Evolutionary conservation across 2,113 vertebrate species (phyloP).

Genomic region (Vidua chalybeata): DNA sequence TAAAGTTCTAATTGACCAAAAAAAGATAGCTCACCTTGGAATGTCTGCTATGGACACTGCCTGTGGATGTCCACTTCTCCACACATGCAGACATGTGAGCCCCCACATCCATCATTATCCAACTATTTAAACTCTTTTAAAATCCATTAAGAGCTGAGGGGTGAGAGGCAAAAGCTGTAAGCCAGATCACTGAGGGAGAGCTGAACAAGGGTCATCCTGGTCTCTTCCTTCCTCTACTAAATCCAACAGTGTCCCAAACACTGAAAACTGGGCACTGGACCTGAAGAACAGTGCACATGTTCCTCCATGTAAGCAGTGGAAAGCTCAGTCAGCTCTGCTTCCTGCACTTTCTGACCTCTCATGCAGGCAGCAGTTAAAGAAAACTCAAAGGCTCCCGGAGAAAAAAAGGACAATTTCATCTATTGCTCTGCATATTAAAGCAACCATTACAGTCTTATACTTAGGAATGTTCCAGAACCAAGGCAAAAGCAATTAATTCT

Average conservation of each 20-base stretch:
- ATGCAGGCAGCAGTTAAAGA: background rate
- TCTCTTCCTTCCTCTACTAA: background rate
- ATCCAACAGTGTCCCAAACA: background rate
- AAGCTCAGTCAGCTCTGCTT: background rate
- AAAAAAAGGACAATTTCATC: background rate
- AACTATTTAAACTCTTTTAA: background rate
- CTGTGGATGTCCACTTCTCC: background rate
- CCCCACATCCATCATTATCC: background rate
- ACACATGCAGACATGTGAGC: background rate
- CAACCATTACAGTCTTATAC: background rate
- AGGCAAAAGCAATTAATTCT: background rate
- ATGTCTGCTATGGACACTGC: background rate
- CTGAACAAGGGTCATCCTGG: background rate
- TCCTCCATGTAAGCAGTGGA: background rate
- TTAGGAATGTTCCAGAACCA: background rate
- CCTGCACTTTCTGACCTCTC: background rate
- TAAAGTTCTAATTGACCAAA: accelerated
- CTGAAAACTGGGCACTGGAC: background rate
- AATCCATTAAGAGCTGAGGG: background rate
- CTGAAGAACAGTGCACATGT: background rate
- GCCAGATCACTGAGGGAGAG: background rate
- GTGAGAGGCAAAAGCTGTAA: background rate
- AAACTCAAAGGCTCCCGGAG: background rate
- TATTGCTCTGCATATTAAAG: background rate
- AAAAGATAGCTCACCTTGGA: background rate